Evolutionary conservation across 23 tunicate species (phyloP).

Genomic region (Ciona savignyi): DNA sequence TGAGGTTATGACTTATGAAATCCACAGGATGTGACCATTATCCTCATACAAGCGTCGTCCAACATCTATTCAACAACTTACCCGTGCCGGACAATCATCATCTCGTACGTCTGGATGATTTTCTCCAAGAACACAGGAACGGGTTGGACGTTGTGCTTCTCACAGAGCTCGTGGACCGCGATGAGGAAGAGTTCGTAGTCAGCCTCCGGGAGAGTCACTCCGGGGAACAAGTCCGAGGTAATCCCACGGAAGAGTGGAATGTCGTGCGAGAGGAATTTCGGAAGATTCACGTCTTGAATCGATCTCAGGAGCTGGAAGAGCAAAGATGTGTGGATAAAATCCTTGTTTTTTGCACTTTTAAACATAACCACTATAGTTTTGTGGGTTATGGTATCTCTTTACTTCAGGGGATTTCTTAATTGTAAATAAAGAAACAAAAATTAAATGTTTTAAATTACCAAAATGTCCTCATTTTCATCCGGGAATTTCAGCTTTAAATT

Average conservation of each 20-base stretch:
- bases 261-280: conserved; percentile 95
- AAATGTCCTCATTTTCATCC: conserved; percentile 95
- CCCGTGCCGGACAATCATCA: conserved; percentile 99
- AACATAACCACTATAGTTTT: no score
- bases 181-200: conserved; percentile 86
- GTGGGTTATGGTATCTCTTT: no score
- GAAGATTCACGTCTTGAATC: conserved; percentile 94
- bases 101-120: conserved; percentile 96
- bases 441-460: conserved; percentile 33
- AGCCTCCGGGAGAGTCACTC: conserved; percentile 91
- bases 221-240: conserved; percentile 97
- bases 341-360: no score
- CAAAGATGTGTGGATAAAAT: no score
- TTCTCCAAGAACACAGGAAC: conserved; percentile 98
- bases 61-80: conserved; percentile 15
- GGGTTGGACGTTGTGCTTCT: conserved; percentile 70
- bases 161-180: conserved; percentile 50
- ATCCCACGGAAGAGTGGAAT: conserved; percentile 97
- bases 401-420: no score
- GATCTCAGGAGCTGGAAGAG: conserved; percentile 94
- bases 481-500: conserved; percentile 95
- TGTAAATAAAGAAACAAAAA: not conserved
- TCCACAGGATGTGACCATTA: no score
- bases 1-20: no score
- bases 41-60: no score